Conservation (phyloP, 2,888 invertebrate genomes). For the Spicauda simplicius region DNA sequence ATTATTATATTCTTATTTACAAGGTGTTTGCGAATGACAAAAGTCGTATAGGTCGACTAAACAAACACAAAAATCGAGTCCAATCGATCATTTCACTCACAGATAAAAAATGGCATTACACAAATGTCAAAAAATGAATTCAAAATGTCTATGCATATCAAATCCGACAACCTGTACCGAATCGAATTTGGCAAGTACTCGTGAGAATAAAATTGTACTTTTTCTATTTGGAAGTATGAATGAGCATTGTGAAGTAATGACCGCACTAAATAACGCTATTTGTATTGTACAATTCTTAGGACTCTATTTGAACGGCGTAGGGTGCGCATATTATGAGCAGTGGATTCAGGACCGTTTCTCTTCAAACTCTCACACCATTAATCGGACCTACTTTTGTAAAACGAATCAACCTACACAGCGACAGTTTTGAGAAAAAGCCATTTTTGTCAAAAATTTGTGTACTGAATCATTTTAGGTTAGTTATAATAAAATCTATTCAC, state of each 20-base stretch:
- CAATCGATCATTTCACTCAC: conserved; percentile 70
- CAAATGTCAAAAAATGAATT: conserved; percentile 49
- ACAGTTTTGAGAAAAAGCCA: too few species aligned
- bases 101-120: conserved; percentile 57
- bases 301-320: conserved; percentile 51
- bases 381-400: background rate
- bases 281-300: conserved; percentile 66
- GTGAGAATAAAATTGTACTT: conserved; percentile 61
- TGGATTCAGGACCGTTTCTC: background rate
- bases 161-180: conserved; percentile 28
- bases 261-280: conserved; percentile 76
- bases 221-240: conserved; percentile 60
- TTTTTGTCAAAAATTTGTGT: too few species aligned
- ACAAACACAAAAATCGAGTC: conserved; percentile 74
- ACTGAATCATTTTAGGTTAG: too few species aligned
- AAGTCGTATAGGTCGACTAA: conserved; percentile 57
- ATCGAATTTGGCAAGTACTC: conserved; percentile 44
- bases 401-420: too few species aligned
- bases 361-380: background rate
- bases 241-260: conserved; percentile 73
- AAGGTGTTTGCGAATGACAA: conserved; percentile 56
- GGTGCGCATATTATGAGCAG: conserved; percentile 39
- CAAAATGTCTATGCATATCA: background rate
- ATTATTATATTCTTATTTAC: too few species aligned
- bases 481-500: too few species aligned